Percentiles rank a stretch among this genome's conserved stretches.
Evolutionary conservation across 1,140 invertebrate species (phyloP).

Genomic region (Zaprionus tsacasi): DNA sequence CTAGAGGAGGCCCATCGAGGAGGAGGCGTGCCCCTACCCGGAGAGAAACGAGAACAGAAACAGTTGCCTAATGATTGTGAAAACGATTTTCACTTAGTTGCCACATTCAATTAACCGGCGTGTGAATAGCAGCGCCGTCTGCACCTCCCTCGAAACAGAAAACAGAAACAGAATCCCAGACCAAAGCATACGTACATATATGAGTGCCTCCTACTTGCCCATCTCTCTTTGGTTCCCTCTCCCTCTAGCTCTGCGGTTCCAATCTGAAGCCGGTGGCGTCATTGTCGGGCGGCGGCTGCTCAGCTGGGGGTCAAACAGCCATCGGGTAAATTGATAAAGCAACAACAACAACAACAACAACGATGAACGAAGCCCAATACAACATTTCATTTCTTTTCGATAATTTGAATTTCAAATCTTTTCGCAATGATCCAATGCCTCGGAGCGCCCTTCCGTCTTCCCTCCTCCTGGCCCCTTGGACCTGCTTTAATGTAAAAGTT

Average conservation of each 20-base stretch:
- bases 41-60: constrained; percentile 7
- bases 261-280: constrained; percentile 60
- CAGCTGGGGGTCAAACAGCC: constrained; percentile 51
- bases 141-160: constrained; percentile 31
- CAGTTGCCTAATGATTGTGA: constrained; percentile 66
- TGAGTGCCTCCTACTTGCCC: background rate
- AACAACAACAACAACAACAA: constrained; percentile 19
- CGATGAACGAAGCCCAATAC: constrained; percentile 10
- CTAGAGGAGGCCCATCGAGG: background rate
- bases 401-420: constrained; percentile 72
- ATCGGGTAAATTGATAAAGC: constrained; percentile 36
- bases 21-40: constrained; percentile 26
- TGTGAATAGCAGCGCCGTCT: constrained; percentile 66
- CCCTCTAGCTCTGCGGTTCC: background rate
- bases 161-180: background rate
- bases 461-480: constrained; percentile 11
- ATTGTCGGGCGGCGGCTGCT: constrained; percentile 39
- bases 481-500: constrained; percentile 55
- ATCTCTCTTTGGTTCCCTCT: background rate
- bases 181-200: background rate
- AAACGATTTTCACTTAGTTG: constrained; percentile 62
- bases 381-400: constrained; percentile 58
- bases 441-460: background rate
- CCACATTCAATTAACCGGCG: constrained; percentile 71
- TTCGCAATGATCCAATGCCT: constrained; percentile 37